Conservation (phyloP, 2,113 vertebrate genomes). For the Motacilla alba region DNA sequence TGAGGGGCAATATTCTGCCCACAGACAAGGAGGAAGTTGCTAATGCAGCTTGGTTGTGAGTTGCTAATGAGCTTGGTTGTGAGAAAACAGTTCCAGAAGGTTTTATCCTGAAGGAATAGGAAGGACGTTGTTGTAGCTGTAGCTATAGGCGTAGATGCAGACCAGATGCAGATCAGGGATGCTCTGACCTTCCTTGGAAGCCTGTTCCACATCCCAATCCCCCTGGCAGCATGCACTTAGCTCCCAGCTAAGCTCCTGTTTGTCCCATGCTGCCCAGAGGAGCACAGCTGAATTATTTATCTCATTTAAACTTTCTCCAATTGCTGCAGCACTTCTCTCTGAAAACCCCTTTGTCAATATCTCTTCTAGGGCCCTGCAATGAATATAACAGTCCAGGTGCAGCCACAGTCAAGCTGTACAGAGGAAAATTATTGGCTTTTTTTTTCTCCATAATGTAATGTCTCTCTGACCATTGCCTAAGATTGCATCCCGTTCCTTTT, state of each 20-base stretch:
- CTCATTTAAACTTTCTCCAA: not conserved
- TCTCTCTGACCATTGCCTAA: not conserved
- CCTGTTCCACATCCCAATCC: not conserved
- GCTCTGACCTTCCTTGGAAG: not conserved
- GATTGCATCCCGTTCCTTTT: not conserved
- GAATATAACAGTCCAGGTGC: slow-evolving; percentile 11
- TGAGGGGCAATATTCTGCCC: not conserved
- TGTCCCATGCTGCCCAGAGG: not conserved
- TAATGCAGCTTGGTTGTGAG: not conserved
- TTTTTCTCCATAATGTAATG: not conserved
- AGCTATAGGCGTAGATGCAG: not conserved
- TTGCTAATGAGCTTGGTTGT: not conserved
- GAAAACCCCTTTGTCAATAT: not conserved
- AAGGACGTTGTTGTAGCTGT: not conserved
- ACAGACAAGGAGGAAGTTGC: not conserved
- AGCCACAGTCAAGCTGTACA: not conserved
- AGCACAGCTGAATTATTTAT: not conserved
- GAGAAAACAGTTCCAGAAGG: not conserved
- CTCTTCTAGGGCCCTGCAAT: not conserved
- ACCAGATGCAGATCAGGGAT: not conserved
- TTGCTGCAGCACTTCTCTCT: not conserved
- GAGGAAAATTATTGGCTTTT: not conserved
- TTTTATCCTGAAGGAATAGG: not conserved
- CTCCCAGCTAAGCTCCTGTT: not conserved
- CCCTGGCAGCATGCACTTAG: fast-evolving